These are phyloP conservation scores for Myotis vivesi DNA, from an alignment of 2,797 vertebrate species.

Conservation along the genomic window DNA sequence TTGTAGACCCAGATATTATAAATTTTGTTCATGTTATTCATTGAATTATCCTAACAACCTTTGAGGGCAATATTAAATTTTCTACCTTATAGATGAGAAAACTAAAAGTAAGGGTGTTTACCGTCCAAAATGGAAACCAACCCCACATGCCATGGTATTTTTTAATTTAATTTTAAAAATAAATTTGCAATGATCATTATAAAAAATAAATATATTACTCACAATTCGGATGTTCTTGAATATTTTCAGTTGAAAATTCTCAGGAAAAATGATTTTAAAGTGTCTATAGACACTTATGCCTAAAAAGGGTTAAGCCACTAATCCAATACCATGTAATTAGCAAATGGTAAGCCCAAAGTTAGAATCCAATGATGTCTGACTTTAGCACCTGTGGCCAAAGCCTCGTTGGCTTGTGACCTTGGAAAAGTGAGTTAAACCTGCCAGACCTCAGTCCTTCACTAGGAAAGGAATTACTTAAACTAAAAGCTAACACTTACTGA, in stretches of 20 bases:
- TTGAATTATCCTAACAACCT: neutral
- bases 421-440: neutral
- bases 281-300: no score
- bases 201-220: no score
- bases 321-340: neutral
- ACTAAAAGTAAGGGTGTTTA: neutral
- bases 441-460: neutral
- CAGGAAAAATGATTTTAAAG: no score
- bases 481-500: neutral
- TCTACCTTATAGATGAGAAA: neutral
- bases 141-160: no score
- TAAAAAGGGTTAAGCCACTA: neutral
- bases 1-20: neutral
- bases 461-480: neutral
- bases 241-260: no score
- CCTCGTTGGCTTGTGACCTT: neutral
- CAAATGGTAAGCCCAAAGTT: neutral
- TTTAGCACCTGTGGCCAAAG: neutral
- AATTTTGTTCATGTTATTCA: neutral
- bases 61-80: neutral
- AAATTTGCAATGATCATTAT: no score
- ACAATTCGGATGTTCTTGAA: no score
- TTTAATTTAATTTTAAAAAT: no score
- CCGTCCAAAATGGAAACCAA: no score
- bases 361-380: neutral